These are phyloP conservation scores for Rhopalosiphum nymphaeae DNA, from an alignment of 2,888 invertebrate species.

Conservation along the genomic window DNA sequence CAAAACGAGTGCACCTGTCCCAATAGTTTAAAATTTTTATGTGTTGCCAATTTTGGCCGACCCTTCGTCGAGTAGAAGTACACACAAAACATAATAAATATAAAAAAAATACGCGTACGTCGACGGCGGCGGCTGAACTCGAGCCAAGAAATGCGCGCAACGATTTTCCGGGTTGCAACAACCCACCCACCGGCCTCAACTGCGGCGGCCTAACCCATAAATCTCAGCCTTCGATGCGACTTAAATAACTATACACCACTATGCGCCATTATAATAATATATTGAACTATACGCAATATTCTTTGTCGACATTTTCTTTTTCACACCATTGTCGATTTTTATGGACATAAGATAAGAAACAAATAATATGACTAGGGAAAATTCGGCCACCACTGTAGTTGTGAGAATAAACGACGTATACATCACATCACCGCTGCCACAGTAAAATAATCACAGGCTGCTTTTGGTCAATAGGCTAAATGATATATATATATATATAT, in stretches of 20 bases:
- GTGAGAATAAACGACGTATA: not conserved
- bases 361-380: not conserved
- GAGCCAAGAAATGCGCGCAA: constrained; percentile 52
- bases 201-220: constrained; percentile 38
- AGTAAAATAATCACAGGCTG: not conserved
- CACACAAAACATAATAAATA: constrained; percentile 25
- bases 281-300: not conserved
- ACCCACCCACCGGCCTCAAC: not conserved
- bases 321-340: not conserved
- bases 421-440: not conserved
- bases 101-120: not conserved
- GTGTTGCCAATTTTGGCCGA: constrained; percentile 46
- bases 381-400: not conserved
- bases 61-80: not conserved
- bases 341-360: not conserved
- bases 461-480: constrained; percentile 24
- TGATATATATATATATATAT: not conserved
- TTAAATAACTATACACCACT: constrained; percentile 32
- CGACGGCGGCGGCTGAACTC: constrained; percentile 25
- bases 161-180: constrained; percentile 55
- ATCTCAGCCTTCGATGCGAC: constrained; percentile 22
- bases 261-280: not conserved
- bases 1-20: constrained; percentile 28
- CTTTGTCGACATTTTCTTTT: not conserved
- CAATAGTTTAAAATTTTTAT: constrained; percentile 6